Conservation (phyloP, 2,797 vertebrate genomes). For the Salmo trutta region DNA sequence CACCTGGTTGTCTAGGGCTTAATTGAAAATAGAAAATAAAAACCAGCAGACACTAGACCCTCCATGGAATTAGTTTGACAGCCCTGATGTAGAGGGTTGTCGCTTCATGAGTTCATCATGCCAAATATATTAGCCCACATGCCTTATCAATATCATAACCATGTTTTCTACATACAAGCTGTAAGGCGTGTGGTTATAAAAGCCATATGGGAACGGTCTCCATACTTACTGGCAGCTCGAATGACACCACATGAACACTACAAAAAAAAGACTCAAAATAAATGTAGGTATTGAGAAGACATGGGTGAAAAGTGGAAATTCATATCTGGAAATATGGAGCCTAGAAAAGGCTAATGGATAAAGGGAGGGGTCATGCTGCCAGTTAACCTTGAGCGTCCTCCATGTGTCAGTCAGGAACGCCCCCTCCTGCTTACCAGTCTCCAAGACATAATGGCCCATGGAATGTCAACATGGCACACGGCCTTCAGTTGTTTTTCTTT, state of each 20-base stretch:
- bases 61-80: no score
- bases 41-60: no score
- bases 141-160: background rate
- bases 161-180: background rate
- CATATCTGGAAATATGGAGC: background rate
- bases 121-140: background rate
- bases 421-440: background rate
- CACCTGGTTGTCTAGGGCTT: no score
- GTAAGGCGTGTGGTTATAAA: background rate
- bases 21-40: no score
- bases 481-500: slow-evolving; percentile 7
- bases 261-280: no score
- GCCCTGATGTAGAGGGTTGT: no score
- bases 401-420: background rate
- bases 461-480: slow-evolving; percentile 19
- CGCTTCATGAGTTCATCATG: background rate
- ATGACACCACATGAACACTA: background rate
- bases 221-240: background rate
- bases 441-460: slow-evolving; percentile 9
- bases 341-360: background rate
- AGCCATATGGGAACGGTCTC: background rate
- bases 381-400: slow-evolving; percentile 25
- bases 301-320: background rate
- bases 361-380: background rate
- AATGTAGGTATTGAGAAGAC: no score